Base-by-base conservation (phyloP, 2,797 vertebrate genomes). In the Zenarchopterus dispar region DNA sequence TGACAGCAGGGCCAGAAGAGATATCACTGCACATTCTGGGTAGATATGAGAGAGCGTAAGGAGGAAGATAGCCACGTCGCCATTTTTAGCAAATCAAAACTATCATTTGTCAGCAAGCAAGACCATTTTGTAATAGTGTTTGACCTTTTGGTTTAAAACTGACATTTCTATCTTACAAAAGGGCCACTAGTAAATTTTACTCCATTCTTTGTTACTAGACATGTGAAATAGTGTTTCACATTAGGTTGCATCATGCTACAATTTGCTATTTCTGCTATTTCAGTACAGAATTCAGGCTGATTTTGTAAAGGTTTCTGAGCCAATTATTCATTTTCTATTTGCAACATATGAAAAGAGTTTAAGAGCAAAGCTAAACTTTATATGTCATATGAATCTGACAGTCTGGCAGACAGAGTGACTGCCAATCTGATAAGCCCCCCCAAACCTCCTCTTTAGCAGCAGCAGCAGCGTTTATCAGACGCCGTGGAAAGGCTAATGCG, bases 381-480 rank as follows among this genome's bases (percentile, higher is more conserved):
- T 24, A 57, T 21, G 42, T 73, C 61, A 24, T 42, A 26, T 67
- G 49, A 61, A 66, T 82, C 52, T 73, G 75, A 84, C 70, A 73
- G 31, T 18, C 66, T n/a, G 42, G 46, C 52, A 80, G 74, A 78
- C 61, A 23, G 75, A 75, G 45, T 71, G 78, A 86, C 77, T 80
- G 81, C 42, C 19, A 3, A 85, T 86, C 84, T 84, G 90, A 91
- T 91, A 89, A 84, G 76, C 31, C 33, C 71, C 53, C 53, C 41
- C 28, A 59, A 66, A 69, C 53, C 53, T 7, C 33, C 69, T 51
- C 50, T 77, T 80, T 75, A 73, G 69, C 73, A 62, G 42, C 61
- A 62, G 42, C 61, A 70, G 71, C 64, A 58, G 72, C 62, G 56
- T 82, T 89, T 90, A 89, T 91, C 90, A 84, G 89, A 53, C 69